Conservation (phyloP, 2,797 vertebrate species). For the Anguilla megastoma region DNA sequence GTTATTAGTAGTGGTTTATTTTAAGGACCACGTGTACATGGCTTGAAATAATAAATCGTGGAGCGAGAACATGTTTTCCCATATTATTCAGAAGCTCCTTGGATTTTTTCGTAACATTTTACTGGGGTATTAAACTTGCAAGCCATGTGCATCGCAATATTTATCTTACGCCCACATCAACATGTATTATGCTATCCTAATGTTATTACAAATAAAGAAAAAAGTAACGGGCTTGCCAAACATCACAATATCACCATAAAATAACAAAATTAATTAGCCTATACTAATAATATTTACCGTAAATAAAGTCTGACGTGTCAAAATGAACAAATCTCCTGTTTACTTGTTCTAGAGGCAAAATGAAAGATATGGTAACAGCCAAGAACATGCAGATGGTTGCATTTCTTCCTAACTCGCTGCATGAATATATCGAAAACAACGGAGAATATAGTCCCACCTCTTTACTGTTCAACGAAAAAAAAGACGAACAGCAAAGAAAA, state of each 20-base stretch:
- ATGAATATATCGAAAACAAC: background rate
- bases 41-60: slow-evolving; percentile 7
- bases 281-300: background rate
- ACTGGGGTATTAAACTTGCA: background rate
- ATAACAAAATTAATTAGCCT: slow-evolving; percentile 1
- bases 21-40: background rate
- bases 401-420: background rate
- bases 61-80: background rate
- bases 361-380: background rate
- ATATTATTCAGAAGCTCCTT: background rate
- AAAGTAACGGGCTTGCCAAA: background rate
- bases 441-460: background rate
- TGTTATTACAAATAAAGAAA: background rate
- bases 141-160: background rate
- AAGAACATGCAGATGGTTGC: background rate
- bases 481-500: too few species aligned
- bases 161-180: background rate
- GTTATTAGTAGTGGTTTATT: slow-evolving; percentile 15
- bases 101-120: background rate
- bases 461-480: background rate
- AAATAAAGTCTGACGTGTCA: slow-evolving; percentile 15
- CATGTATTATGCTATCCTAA: background rate
- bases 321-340: background rate
- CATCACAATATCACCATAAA: background rate
- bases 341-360: background rate